These are phyloP conservation scores for Pogonus chalceus DNA, from an alignment of 1,140 invertebrate genomes.

Conservation along the genomic window DNA sequence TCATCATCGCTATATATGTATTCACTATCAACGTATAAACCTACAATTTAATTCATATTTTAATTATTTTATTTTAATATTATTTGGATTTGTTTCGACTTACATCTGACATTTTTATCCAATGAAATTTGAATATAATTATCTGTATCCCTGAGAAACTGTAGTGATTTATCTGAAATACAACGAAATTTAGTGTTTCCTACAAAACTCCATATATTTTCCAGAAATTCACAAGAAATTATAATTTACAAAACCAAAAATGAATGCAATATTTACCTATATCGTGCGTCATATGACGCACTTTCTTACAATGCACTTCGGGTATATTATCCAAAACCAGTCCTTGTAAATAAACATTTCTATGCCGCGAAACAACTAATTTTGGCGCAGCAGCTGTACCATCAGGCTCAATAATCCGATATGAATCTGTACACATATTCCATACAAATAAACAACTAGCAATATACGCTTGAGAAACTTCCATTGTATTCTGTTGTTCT, in stretches of 20 bases:
- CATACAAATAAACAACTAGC: constrained; percentile 30
- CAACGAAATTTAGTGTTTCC: too few relatives aligned
- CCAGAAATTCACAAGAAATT: too few relatives aligned
- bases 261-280: background rate
- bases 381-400: constrained; percentile 22
- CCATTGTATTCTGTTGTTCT: constrained; percentile 19
- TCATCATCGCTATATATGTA: too few relatives aligned
- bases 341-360: constrained; percentile 16
- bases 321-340: constrained; percentile 18
- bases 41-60: too few relatives aligned
- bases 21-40: too few relatives aligned
- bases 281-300: constrained; percentile 12
- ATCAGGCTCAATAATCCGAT: constrained; percentile 30
- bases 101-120: background rate
- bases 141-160: constrained; percentile 1
- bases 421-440: constrained; percentile 31
- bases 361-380: constrained; percentile 13
- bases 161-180: constrained; percentile 2
- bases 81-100: too few relatives aligned
- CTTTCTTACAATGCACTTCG: constrained; percentile 23
- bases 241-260: background rate
- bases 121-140: background rate
- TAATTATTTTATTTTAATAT: too few relatives aligned
- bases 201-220: too few relatives aligned
- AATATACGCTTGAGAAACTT: constrained; percentile 23